Conservation (phyloP, 2,113 vertebrate genomes). For the Tympanuchus pallidicinctus region DNA sequence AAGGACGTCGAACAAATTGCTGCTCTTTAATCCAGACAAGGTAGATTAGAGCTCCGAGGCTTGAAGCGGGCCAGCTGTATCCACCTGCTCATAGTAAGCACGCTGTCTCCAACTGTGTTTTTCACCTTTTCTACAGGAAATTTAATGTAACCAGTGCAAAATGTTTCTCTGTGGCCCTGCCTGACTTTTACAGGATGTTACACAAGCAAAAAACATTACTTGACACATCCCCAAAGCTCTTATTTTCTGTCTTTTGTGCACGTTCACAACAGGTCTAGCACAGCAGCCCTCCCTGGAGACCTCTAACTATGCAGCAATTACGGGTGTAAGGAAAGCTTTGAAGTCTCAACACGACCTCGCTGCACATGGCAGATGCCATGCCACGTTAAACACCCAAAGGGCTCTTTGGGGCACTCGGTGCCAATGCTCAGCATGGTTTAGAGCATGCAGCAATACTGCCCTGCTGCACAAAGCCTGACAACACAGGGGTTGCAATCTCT, state of each 20-base stretch:
- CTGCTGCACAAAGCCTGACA: not conserved
- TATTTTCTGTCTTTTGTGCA: not conserved
- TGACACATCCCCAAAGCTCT: not conserved
- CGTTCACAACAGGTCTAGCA: not conserved
- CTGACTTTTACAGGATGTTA: not conserved
- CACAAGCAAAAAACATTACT: rapidly evolving
- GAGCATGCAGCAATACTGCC: not conserved
- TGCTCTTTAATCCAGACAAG: slow-evolving; percentile 76
- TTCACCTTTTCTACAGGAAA: not conserved
- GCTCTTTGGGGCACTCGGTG: not conserved
- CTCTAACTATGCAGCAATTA: not conserved
- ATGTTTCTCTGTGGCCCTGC: not conserved
- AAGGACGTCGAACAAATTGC: slow-evolving; percentile 73
- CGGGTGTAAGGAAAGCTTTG: not conserved
- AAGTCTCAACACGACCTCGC: not conserved
- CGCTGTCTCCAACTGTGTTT: not conserved
- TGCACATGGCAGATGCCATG: not conserved
- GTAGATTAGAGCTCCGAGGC: slow-evolving; percentile 62
- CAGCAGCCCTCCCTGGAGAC: not conserved
- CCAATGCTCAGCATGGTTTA: not conserved
- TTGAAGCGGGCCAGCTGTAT: slow-evolving; percentile 42
- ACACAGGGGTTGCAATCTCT: not conserved
- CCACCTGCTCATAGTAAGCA: slow-evolving; percentile 48
- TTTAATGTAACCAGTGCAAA: not conserved
- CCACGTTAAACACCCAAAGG: not conserved